Evolutionary conservation across 2,888 invertebrate genomes (phyloP), one percentile per base, ranked within the genome.

Genomic region (Thymelicus lineola): DNA sequence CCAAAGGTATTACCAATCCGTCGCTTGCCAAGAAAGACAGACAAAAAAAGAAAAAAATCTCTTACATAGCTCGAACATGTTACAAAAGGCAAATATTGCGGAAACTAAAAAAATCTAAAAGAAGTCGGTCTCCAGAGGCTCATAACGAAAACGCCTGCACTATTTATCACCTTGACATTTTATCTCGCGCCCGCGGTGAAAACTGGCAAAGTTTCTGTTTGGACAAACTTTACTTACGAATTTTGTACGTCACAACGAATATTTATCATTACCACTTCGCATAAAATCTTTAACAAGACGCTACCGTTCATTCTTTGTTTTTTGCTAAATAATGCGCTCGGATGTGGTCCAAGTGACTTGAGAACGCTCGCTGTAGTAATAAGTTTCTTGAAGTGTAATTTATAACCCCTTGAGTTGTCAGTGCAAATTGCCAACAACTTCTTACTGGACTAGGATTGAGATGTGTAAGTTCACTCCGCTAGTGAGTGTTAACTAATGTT

Each of bases 101-200:
- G 46, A 55, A 68, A 62, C 57, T 62, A 48, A 57, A 62, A 68
- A 68, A 45, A n/a, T 17, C 15, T 9, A 46, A 60, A 46, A 14
- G 46, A 57, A 15, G 15, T 55, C 35, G 62, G 45, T 68, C 68
- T 68, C 68, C 10, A 0, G 68, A n/a, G 68, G 5, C 68, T 62
- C 68, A 68, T 68, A 68, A 68, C 62, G 62, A 57, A 15, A 65
- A 35, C 66, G 60, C 36, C 46, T 62, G 46, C 57, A 68, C 68
- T 62, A 68, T 68, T 62, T 68, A 68, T 68, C 68, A 68, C 68
- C 62, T 46, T 62, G 68, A 68, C 68, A 57, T 62, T 68, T 68
- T 68, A 68, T 68, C 68, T 68, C 62, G 53, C 55, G 57, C 57
- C 57, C 57, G 57, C 62, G 62, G 35, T 55, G 61, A 20, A 61